Conservation (phyloP, 2,888 invertebrate genomes). For the Folsomia manolachei region DNA sequence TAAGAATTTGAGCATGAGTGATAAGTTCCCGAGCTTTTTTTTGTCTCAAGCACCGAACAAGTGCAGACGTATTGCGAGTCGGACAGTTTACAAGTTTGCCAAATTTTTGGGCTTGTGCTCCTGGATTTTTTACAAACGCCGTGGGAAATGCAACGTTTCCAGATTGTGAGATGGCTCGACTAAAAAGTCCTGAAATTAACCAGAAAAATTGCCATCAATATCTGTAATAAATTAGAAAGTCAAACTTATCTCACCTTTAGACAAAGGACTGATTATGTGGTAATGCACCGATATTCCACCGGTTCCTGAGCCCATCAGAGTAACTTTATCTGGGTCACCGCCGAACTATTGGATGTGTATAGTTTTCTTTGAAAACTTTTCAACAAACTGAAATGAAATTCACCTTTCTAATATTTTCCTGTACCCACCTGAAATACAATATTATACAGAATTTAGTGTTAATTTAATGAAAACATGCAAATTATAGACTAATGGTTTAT, state of each 20-base stretch:
- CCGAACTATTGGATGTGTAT: conserved; percentile 35
- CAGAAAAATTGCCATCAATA: neutral
- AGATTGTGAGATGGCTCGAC: conserved; percentile 35
- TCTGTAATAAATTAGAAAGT: neutral
- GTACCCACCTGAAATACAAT: too few relatives aligned
- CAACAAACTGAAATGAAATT: too few relatives aligned
- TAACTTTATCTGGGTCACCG: conserved; percentile 39
- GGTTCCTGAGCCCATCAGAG: conserved; percentile 31
- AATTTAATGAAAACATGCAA: too few relatives aligned
- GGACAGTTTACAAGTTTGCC: conserved; percentile 40
- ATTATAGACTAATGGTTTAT: too few relatives aligned
- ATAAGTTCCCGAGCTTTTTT: conserved; percentile 30
- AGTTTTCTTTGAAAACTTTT: too few relatives aligned
- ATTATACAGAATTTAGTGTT: too few relatives aligned
- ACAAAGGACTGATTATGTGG: conserved; percentile 41
- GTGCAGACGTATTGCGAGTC: conserved; percentile 34
- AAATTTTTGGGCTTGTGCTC: conserved; percentile 37
- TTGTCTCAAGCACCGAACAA: conserved; percentile 41
- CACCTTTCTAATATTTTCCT: conserved; percentile 26
- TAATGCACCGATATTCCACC: conserved; percentile 37
- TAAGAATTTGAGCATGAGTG: conserved; percentile 18
- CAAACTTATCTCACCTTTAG: conserved; percentile 26
- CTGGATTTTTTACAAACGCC: conserved; percentile 34
- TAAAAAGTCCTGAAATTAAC: conserved; percentile 25
- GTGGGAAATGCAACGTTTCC: conserved; percentile 36